phyloP scores from a whole-genome alignment of 1,140 invertebrate genomes.

The Macrocentrus cingulum region DNA sequence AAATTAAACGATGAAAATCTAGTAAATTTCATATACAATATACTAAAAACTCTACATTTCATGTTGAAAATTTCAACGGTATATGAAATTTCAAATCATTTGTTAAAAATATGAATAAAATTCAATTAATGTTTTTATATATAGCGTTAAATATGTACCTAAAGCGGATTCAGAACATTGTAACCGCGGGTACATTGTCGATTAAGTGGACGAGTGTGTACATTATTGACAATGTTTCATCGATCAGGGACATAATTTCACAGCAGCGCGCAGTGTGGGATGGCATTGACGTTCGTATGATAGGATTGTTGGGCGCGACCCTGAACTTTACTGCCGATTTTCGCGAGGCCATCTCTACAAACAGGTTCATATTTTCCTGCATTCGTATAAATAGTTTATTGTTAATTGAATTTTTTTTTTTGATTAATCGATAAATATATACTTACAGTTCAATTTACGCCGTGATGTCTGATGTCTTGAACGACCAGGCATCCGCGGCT shows the following conservation, averaged over 20 bases:
- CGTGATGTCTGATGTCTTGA: conserved; percentile 57
- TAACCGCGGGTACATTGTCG: no score
- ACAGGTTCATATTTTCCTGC: conserved; percentile 45
- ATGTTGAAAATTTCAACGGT: no score
- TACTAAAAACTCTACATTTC: no score
- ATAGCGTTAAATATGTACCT: no score
- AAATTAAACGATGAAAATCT: no score
- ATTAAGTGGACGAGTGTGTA: not conserved
- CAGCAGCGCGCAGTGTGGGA: conserved; percentile 63
- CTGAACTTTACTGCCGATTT: conserved; percentile 73
- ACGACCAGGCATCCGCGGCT: conserved; percentile 63
- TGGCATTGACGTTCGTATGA: conserved; percentile 68
- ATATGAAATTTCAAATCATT: no score
- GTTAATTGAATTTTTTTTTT: no score
- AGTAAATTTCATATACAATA: no score
- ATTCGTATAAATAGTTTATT: no score
- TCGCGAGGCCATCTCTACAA: conserved; percentile 57
- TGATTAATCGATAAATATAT: not conserved
- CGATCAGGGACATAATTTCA: conserved; percentile 43
- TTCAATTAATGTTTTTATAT: no score
- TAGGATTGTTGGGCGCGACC: conserved; percentile 62
- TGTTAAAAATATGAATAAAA: no score
- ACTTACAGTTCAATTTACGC: conserved; percentile 60
- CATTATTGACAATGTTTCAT: conserved; percentile 23
- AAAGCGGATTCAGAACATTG: no score